A percentile compares a stretch with the other conserved stretches of the same genome.
Evolutionary conservation across 2,797 vertebrate species (phyloP).

Genomic region (Adelosebastes latens): DNA sequence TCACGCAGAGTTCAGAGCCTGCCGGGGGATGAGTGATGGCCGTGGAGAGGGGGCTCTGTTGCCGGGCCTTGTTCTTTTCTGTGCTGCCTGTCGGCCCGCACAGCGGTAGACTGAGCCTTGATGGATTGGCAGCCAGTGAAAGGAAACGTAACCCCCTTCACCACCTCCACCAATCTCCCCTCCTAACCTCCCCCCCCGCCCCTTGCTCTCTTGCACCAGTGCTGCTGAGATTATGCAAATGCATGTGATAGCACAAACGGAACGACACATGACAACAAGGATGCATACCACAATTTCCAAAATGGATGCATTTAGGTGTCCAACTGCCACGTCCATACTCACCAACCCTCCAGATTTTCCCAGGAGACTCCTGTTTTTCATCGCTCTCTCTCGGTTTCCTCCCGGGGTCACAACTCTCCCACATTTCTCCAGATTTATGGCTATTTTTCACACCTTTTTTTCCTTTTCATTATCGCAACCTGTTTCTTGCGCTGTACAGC

Average conservation of each 20-base stretch:
- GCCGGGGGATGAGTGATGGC: constrained; percentile 88
- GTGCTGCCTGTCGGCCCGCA: constrained; percentile 88
- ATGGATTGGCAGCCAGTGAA: constrained; percentile 97
- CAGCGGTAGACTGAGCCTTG: constrained; percentile 94
- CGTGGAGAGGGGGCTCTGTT: constrained; percentile 86
- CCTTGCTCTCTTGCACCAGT: background rate
- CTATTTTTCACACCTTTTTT: background rate
- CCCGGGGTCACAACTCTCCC: background rate
- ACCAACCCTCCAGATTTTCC: background rate
- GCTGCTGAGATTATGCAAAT: constrained; percentile 26
- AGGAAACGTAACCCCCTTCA: constrained; percentile 86
- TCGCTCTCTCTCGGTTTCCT: background rate
- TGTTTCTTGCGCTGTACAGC: background rate
- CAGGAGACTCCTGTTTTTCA: background rate
- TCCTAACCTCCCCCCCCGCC: background rate
- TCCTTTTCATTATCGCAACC: background rate
- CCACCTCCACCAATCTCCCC: constrained; percentile 38
- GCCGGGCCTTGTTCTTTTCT: constrained; percentile 90
- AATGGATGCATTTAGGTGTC: background rate
- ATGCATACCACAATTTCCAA: background rate
- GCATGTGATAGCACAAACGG: background rate
- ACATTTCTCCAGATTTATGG: too few species aligned
- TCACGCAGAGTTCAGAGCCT: constrained; percentile 92
- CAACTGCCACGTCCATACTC: background rate
- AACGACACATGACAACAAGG: constrained; percentile 6